Percentiles rank a stretch among this genome's conserved stretches.
Conservation (phyloP, 1,140 invertebrate species). For the Charaxes varanes region DNA sequence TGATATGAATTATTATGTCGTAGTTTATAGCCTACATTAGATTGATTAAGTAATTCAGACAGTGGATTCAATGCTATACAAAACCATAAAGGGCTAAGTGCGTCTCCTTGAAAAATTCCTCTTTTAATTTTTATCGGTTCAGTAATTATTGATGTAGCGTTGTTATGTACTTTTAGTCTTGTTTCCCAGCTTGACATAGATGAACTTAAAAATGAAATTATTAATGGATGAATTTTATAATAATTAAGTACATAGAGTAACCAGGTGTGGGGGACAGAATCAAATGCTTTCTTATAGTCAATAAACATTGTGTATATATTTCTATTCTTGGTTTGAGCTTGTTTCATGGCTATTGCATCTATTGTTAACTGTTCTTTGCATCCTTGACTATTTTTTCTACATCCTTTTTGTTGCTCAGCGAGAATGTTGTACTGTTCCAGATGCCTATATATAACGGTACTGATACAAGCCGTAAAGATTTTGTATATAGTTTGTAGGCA, state of each 20-base stretch:
- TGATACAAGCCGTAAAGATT: constrained; percentile 11
- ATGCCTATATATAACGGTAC: constrained; percentile 11
- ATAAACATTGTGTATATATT: constrained; percentile 1
- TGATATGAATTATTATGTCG: neutral
- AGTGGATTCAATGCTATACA: neutral
- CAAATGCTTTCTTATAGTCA: too few relatives aligned
- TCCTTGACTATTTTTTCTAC: constrained; percentile 19
- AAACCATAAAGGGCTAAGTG: neutral
- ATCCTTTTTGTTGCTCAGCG: constrained; percentile 16
- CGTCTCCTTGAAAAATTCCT: constrained; percentile 1
- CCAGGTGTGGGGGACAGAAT: too few relatives aligned
- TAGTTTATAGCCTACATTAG: constrained; percentile 5
- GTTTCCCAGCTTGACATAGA: neutral
- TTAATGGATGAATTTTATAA: neutral
- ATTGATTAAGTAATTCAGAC: neutral
- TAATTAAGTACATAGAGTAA: too few relatives aligned
- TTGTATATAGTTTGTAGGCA: constrained; percentile 18
- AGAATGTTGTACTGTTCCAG: constrained; percentile 5
- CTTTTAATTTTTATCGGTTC: neutral
- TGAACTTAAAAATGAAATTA: neutral
- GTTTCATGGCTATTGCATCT: constrained; percentile 11
- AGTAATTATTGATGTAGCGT: neutral
- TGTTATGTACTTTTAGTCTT: neutral
- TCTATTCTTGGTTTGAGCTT: neutral
- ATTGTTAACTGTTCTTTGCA: constrained; percentile 17